Evolutionary conservation across 2,888 invertebrate genomes (phyloP), one percentile per base, ranked within the genome.

Genomic region (Hirtodrosophila alboralis): DNA sequence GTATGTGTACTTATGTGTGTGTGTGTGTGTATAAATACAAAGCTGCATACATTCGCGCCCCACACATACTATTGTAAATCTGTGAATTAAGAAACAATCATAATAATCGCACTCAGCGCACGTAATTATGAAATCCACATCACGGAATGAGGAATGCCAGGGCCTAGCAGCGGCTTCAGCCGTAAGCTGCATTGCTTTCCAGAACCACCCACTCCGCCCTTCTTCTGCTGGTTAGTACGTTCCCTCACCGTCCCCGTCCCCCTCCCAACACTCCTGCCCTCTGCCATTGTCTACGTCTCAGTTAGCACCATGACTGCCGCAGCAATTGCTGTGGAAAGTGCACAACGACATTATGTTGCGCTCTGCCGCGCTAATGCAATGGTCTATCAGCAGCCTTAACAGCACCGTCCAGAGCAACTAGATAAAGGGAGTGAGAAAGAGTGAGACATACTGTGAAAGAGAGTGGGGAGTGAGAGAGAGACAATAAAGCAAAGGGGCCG

Each of bases 81-180:
- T 68, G 64, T 76, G 81, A 86, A 86, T 86, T 87, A 86, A 84
- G 79, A 76, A 86, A 86, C 85, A 86, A 86, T 86, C 74, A 83
- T 85, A 75, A 85, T 71, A 78, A 80, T 84, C 75, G 75, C 78
- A 80, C 79, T 79, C 76, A 76, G 73, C 68, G 64, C 62, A 79
- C 83, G 80, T 80, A 83, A 80, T 83, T 80, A 80, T 75, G 73
- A 68, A 73, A 70, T 73, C 72, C 77, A 70, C 78, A 74, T 57
- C 52, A 57, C 48, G 47, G 62, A 53, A 47, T 36, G 47, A 18
- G 73, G 21, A 34, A 47, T 41, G 49, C 16, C 44, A 18, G 52
- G 49, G 53, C 54, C 43, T 66, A 52, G 45, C 45, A 28, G 26
- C 31, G 27, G 13, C 61, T 51, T 31, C 47, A 57, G 38, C 53